Percentiles rank a stretch among this genome's conserved stretches.
Conservation (phyloP, 2,888 invertebrate genomes). For the Caenorhabditis sp. region DNA sequence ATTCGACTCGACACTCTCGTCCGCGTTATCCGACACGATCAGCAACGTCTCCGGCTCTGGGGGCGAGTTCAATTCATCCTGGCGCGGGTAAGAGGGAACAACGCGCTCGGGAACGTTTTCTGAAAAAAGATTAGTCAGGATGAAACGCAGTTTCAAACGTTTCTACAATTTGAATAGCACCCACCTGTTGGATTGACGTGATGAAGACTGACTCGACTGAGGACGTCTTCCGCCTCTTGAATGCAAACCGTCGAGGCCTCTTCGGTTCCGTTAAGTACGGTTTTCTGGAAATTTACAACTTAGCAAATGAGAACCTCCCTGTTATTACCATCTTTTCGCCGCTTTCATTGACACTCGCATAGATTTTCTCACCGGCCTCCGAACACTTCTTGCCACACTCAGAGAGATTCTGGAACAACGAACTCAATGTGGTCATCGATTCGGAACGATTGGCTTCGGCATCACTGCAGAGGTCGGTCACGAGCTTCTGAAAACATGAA, state of each 20-base stretch:
- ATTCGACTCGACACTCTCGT: neutral
- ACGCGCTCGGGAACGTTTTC: constrained; percentile 17
- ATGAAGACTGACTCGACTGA: neutral
- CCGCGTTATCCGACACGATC: constrained; percentile 6
- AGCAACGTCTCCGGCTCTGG: constrained; percentile 16
- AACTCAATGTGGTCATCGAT: too few relatives aligned
- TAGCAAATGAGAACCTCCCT: too few relatives aligned
- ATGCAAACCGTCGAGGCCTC: neutral
- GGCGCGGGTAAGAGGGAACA: constrained; percentile 1
- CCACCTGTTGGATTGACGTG: constrained; percentile 10
- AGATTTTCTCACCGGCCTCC: too few relatives aligned
- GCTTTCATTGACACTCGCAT: too few relatives aligned
- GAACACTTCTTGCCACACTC: too few relatives aligned
- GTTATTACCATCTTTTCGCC: too few relatives aligned
- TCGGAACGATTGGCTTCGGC: too few relatives aligned
- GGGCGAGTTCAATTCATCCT: neutral
- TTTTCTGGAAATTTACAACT: too few relatives aligned
- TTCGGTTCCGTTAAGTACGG: neutral
- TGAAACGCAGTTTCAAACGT: neutral
- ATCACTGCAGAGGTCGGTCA: too few relatives aligned
- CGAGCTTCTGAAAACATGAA: too few relatives aligned
- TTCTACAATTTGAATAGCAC: too few relatives aligned
- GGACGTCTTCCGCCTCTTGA: neutral
- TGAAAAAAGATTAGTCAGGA: neutral
- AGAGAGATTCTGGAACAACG: too few relatives aligned